phyloP scores from a whole-genome alignment of 2,888 invertebrate genomes.

The Coelopa pilipes region DNA sequence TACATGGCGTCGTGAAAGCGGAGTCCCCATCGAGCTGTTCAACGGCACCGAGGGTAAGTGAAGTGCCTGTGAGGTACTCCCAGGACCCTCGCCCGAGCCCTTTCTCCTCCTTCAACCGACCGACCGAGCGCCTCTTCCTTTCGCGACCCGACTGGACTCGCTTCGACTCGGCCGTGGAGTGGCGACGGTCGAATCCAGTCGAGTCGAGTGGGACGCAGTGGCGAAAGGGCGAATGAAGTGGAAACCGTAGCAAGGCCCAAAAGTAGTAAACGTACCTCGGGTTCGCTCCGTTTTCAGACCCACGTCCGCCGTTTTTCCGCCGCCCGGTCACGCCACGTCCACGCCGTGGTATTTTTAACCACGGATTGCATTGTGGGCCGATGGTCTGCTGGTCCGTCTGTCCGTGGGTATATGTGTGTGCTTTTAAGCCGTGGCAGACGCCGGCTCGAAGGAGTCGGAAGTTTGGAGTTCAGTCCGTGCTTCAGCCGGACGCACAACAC shows the following conservation, averaged over 20 bases:
- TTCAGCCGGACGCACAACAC: constrained; percentile 8
- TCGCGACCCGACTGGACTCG: no score
- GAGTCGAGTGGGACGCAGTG: neutral
- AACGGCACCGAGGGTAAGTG: constrained; percentile 77
- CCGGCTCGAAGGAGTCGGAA: constrained; percentile 16
- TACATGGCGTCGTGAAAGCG: constrained; percentile 87
- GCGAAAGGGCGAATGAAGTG: neutral
- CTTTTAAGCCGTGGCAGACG: constrained; percentile 5
- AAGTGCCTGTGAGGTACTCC: neutral
- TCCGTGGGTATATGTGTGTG: neutral
- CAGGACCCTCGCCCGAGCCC: no score
- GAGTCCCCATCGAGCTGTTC: constrained; percentile 77
- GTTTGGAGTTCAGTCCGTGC: neutral
- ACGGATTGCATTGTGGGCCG: no score
- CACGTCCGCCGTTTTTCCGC: no score
- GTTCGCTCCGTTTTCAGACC: no score
- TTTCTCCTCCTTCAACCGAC: no score
- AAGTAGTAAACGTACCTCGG: constrained; percentile 29
- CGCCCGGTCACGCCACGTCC: no score
- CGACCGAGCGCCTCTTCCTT: no score
- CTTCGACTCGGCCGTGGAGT: no score
- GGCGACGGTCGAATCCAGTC: no score
- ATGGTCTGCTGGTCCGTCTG: no score
- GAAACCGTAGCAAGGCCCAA: constrained; percentile 19
- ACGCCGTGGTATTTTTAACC: no score